These are phyloP conservation scores for Gavialis gangeticus DNA, from an alignment of 2,113 vertebrate species.

Conservation along the genomic window DNA sequence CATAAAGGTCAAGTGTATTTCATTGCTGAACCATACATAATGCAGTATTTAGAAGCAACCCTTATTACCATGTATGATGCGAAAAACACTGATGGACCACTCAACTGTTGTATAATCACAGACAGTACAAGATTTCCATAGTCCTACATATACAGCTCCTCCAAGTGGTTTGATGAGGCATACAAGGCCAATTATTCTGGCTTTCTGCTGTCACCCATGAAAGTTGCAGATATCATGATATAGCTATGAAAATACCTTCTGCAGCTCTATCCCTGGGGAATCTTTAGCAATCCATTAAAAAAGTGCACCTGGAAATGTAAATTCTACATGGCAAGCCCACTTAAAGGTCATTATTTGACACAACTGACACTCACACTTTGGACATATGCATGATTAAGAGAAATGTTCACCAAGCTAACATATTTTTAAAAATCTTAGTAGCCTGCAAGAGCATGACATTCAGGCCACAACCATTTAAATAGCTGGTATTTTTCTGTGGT, in stretches of 20 bases:
- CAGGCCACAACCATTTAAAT: neutral
- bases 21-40: neutral
- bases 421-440: neutral
- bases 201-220: neutral
- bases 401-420: neutral
- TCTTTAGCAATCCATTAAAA: constrained; percentile 38
- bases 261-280: neutral
- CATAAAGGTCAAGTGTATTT: neutral
- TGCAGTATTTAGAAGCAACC: neutral
- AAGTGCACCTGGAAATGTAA: neutral
- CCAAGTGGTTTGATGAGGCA: neutral
- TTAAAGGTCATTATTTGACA: neutral
- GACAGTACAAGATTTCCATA: neutral
- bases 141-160: neutral
- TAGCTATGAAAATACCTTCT: constrained; percentile 28
- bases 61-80: neutral
- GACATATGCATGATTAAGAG: neutral
- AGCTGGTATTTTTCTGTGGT: neutral
- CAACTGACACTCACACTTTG: neutral
- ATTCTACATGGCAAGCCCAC: neutral
- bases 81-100: neutral
- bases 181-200: neutral
- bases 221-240: neutral
- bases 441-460: neutral
- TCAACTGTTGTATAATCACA: neutral